A percentile compares a stretch with the other conserved stretches of the same genome.
These are phyloP conservation scores for Tricholauxania praeusta DNA, from an alignment of 2,888 invertebrate species.

Conservation along the genomic window DNA sequence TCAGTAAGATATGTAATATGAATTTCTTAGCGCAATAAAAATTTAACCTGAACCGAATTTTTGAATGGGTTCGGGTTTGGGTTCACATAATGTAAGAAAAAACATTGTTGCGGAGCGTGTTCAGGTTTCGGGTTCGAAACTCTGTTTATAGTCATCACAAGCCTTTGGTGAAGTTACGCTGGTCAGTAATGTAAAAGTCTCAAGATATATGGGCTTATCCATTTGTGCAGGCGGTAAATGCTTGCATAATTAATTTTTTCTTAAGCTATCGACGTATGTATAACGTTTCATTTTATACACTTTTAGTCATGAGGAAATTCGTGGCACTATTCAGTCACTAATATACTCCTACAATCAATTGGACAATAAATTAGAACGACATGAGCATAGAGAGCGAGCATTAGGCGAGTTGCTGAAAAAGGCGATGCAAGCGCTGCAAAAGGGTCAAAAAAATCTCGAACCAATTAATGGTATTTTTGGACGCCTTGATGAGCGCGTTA, in stretches of 20 bases:
- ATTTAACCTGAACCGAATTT: too few species aligned
- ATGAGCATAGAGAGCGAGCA: slow-evolving; percentile 84
- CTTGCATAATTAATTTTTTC: neutral
- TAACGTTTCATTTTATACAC: neutral
- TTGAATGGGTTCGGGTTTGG: too few species aligned
- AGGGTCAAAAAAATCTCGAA: slow-evolving; percentile 78
- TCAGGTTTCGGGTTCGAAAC: too few species aligned
- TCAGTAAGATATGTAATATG: too few species aligned
- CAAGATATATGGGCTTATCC: too few species aligned
- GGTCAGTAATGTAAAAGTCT: neutral
- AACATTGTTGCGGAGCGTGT: too few species aligned
- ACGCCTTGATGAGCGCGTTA: slow-evolving; percentile 80
- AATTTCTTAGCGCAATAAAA: too few species aligned
- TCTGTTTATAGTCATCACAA: too few species aligned
- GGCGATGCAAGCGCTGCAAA: slow-evolving; percentile 77
- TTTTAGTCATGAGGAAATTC: slow-evolving; percentile 64
- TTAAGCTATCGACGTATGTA: neutral
- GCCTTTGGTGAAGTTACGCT: neutral
- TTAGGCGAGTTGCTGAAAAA: slow-evolving; percentile 85
- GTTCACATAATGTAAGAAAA: too few species aligned
- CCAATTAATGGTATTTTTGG: slow-evolving; percentile 78
- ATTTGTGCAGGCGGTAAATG: too few species aligned
- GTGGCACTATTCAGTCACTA: slow-evolving; percentile 83
- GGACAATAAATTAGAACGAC: slow-evolving; percentile 86
- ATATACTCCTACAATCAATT: slow-evolving; percentile 83